Evolutionary conservation across 2,888 invertebrate species (phyloP).

Genomic region (Scelioninae gen. 1): DNA sequence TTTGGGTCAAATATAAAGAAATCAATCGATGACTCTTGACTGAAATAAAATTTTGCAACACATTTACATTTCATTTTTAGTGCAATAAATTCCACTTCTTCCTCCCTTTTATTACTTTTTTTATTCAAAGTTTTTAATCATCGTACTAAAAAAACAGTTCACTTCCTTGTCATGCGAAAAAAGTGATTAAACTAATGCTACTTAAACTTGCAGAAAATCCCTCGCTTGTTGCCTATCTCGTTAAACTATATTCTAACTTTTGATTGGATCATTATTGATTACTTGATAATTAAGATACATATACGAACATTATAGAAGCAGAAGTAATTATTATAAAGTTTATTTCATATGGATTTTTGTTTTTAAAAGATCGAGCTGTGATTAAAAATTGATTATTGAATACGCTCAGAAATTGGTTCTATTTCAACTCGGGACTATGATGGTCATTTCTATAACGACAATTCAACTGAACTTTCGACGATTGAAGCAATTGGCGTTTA

Average conservation of each 20-base stretch:
- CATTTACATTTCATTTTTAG: no score
- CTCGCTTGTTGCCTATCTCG: conserved; percentile 61
- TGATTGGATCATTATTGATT: conserved; percentile 66
- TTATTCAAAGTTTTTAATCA: conserved; percentile 14
- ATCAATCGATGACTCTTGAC: no score
- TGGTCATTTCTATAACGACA: conserved; percentile 10
- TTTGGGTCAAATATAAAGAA: no score
- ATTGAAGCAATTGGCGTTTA: conserved; percentile 19
- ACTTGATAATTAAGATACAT: conserved; percentile 54
- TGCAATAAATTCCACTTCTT: no score
- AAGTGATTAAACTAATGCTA: conserved; percentile 65
- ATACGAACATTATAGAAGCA: conserved; percentile 41
- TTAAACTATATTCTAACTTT: conserved; percentile 69
- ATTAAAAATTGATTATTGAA: conserved; percentile 1
- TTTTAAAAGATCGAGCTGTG: neutral
- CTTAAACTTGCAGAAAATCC: conserved; percentile 63
- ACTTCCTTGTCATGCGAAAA: conserved; percentile 51
- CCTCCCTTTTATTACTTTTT: no score
- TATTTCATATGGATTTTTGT: conserved; percentile 8
- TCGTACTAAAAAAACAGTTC: conserved; percentile 9
- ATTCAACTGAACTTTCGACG: conserved; percentile 14
- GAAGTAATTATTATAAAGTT: conserved; percentile 26
- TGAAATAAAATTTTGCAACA: no score
- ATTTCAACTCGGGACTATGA: conserved; percentile 1
- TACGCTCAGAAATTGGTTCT: conserved; percentile 6